Evolutionary conservation across 2,797 vertebrate species (phyloP).

Genomic region (Micromesistius poutassou): DNA sequence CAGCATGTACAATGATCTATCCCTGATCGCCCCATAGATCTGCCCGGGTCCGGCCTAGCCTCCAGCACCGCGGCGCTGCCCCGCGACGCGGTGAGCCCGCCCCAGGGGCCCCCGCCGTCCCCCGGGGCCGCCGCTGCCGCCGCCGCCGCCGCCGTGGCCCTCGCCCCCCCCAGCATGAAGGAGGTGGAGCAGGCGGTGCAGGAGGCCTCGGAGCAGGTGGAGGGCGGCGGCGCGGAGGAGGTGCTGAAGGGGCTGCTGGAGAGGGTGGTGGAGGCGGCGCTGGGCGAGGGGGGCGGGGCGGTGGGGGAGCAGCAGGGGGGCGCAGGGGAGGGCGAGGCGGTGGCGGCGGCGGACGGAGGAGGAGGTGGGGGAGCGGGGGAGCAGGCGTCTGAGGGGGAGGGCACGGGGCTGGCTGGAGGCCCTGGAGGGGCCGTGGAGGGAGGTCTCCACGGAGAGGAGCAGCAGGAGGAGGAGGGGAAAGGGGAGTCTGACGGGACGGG

Average conservation of each 20-base stretch:
- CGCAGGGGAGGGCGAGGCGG: constrained; percentile 20
- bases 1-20: not conserved
- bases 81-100: constrained; percentile 31
- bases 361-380: constrained; percentile 33
- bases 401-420: constrained; percentile 21
- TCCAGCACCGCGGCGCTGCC: constrained; percentile 23
- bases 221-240: constrained; percentile 58
- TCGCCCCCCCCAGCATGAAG: constrained; percentile 58
- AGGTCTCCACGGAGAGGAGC: constrained; percentile 23
- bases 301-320: constrained; percentile 27
- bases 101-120: constrained; percentile 33
- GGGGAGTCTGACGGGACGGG: constrained; percentile 19
- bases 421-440: constrained; percentile 12
- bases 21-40: constrained; percentile 36
- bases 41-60: constrained; percentile 38
- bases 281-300: constrained; percentile 43
- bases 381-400: constrained; percentile 18
- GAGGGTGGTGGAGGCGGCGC: constrained; percentile 62
- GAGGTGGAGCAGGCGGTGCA: constrained; percentile 71
- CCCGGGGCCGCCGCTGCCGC: constrained; percentile 41
- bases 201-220: constrained; percentile 63
- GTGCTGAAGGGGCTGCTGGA: constrained; percentile 65
- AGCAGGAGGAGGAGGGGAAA: constrained; percentile 17
- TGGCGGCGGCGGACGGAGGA: constrained; percentile 15
- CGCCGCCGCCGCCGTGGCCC: constrained; percentile 42